These are phyloP conservation scores for Elgaria multicarinata DNA, from an alignment of 2,113 vertebrate genomes.

Conservation along the genomic window DNA sequence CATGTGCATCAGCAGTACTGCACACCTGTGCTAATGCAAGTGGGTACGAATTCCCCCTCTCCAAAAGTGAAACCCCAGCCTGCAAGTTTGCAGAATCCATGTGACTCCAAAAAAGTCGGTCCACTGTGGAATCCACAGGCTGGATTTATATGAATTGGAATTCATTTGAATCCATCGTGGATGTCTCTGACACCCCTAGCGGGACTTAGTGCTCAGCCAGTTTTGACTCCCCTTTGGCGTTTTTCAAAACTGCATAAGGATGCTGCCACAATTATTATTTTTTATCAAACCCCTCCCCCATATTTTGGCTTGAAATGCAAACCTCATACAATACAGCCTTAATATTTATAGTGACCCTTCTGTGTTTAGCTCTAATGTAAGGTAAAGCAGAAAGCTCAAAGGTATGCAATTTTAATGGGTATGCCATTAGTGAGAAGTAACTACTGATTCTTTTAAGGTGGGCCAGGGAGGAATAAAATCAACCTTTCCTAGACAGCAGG, in stretches of 20 bases:
- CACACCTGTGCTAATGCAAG: too few species aligned
- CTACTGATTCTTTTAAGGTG: constrained; percentile 12
- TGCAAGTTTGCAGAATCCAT: too few species aligned
- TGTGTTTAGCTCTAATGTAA: constrained; percentile 27
- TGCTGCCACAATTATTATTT: neutral
- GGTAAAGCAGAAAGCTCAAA: constrained; percentile 1
- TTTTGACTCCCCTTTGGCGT: neutral
- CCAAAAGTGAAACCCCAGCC: too few species aligned
- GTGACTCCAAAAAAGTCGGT: too few species aligned
- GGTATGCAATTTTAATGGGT: constrained; percentile 21
- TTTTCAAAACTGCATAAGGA: too few species aligned
- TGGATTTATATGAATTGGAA: too few species aligned
- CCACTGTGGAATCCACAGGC: too few species aligned
- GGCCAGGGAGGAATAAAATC: constrained; percentile 34
- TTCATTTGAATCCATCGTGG: too few species aligned
- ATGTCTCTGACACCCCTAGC: too few species aligned
- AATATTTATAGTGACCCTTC: constrained; percentile 24
- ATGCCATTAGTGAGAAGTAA: constrained; percentile 14
- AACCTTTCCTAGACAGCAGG: constrained; percentile 25
- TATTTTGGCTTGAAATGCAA: neutral
- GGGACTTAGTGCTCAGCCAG: neutral
- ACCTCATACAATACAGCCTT: neutral
- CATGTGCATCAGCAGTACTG: too few species aligned
- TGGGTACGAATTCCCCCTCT: too few species aligned
- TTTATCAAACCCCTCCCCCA: neutral